Conservation (phyloP, 2,888 invertebrate genomes). For the Tillus elongatus region DNA sequence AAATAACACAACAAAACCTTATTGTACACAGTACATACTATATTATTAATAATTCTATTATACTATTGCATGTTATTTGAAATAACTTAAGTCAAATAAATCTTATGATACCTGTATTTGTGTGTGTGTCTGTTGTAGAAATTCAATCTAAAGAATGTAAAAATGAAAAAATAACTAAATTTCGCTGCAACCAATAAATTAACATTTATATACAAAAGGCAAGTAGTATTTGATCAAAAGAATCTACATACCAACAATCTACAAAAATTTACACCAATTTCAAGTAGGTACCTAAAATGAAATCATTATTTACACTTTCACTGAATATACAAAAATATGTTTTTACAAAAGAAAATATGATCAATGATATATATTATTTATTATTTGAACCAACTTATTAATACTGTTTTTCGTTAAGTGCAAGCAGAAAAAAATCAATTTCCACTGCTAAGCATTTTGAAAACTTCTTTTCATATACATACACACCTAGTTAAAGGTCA, state of each 20-base stretch:
- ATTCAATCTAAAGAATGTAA: too few relatives aligned
- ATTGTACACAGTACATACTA: slow-evolving; percentile 42
- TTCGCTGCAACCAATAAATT: too few relatives aligned
- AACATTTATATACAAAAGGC: slow-evolving; percentile 28
- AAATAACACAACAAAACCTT: slow-evolving; percentile 33
- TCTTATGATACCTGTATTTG: too few relatives aligned
- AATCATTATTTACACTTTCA: slow-evolving; percentile 25
- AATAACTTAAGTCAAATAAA: too few relatives aligned
- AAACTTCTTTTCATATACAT: too few relatives aligned
- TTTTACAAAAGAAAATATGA: slow-evolving; percentile 29
- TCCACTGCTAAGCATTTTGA: slow-evolving; percentile 26
- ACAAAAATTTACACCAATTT: slow-evolving; percentile 29
- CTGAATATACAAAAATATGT: slow-evolving; percentile 31
- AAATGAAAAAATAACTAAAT: too few relatives aligned
- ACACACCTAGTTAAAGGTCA: slow-evolving; percentile 25
- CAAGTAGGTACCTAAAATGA: slow-evolving; percentile 28
- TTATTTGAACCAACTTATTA: slow-evolving; percentile 29
- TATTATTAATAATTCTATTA: slow-evolving; percentile 34
- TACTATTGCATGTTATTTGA: slow-evolving; percentile 32
- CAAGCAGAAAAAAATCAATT: slow-evolving; percentile 27
- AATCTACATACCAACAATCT: slow-evolving; percentile 30
- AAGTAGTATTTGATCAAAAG: slow-evolving; percentile 24
- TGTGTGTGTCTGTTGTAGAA: too few relatives aligned
- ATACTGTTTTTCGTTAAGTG: slow-evolving; percentile 32
- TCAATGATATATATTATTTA: slow-evolving; percentile 23